Evolutionary conservation across 1,140 invertebrate genomes (phyloP).

Genomic region (Drosophila takahashii): DNA sequence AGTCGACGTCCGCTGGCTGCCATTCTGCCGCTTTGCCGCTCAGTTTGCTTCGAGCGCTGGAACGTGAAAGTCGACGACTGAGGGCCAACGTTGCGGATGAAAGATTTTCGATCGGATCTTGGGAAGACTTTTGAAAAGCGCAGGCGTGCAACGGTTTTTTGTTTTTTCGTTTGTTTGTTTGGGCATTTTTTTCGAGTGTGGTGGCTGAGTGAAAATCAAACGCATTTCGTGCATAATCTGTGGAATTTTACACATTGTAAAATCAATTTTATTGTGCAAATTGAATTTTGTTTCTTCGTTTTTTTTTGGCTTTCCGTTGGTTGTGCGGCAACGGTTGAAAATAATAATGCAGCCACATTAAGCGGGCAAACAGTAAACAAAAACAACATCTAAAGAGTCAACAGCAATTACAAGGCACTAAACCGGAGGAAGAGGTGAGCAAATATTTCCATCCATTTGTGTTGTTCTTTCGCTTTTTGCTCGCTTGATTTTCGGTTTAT

Average conservation of each 20-base stretch:
- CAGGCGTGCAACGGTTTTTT: slow-evolving; percentile 71
- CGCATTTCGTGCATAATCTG: slow-evolving; percentile 53
- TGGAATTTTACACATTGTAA: slow-evolving; percentile 31
- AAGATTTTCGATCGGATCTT: slow-evolving; percentile 18
- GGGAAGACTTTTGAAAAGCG: slow-evolving; percentile 60
- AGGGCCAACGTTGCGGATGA: slow-evolving; percentile 17
- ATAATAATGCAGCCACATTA: slow-evolving; percentile 50
- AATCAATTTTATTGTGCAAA: slow-evolving; percentile 23
- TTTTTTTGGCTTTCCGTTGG: slow-evolving; percentile 1
- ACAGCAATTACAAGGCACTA: slow-evolving; percentile 57
- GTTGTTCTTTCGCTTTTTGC: slow-evolving; percentile 30
- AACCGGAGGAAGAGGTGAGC: slow-evolving; percentile 63
- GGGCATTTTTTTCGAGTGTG: slow-evolving; percentile 26
- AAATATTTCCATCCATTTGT: slow-evolving; percentile 60
- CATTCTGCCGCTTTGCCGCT: slow-evolving; percentile 7
- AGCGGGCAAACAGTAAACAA: slow-evolving; percentile 25
- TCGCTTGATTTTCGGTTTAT: slow-evolving; percentile 26
- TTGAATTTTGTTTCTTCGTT: background rate
- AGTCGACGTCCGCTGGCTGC: background rate
- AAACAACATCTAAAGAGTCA: slow-evolving; percentile 38
- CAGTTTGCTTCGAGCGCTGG: slow-evolving; percentile 70
- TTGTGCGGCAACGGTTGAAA: slow-evolving; percentile 36
- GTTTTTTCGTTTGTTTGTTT: slow-evolving; percentile 2
- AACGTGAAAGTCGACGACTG: slow-evolving; percentile 64
- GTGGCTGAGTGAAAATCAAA: slow-evolving; percentile 49